Evolutionary conservation across 64 coral and sea anemone species (phyloP), one percentile per base, ranked within the genome.

Genomic region (Astreopora myriophthalma): DNA sequence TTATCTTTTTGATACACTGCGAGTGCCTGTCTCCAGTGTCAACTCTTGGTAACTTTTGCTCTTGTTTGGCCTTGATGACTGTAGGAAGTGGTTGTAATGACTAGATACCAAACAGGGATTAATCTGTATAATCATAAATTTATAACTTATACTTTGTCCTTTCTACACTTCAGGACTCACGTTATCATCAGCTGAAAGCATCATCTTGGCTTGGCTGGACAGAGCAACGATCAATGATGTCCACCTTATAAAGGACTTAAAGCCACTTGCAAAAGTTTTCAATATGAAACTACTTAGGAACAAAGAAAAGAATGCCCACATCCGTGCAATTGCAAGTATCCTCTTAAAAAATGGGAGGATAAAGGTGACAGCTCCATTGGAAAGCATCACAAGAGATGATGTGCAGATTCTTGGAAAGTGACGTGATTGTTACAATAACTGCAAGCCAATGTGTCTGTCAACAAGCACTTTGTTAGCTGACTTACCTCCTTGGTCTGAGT

Each of bases 261-360:
- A 93, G 25, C 73, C 82, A 87, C 2, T 93, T 71, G 91, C 91
- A 37, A 85, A 75, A 87, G 32, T 31, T 32, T 28, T 93, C 28
- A 86, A 63, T 11, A 36, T 80, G 84, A 70, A 67, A 52, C 73
- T 76, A 34, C 73, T 93, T 17, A 62, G 74, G 68, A 79, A 86
- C 30, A 93, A 80, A 69, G 91, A 93, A 72, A 93, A 87, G 33
- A 93, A 62, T 71, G 62, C 67, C 9, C 82, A 76, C 81, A 75
- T 78, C 71, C 31, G 37, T 27, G 80, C 71, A 8, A 92, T 84
- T 91, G 63, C 77, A 66, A 74, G 61, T 73, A 62, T 27, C 55
- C 89, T 91, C n/a, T 28, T 91, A 32, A 37, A 91, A 34, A 55
- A 40, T 48, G 89, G 79, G 24, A 63, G 28, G 24, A 42, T 84